Conservation (phyloP, 2,113 vertebrate genomes). For the Antechinus flavipes region DNA sequence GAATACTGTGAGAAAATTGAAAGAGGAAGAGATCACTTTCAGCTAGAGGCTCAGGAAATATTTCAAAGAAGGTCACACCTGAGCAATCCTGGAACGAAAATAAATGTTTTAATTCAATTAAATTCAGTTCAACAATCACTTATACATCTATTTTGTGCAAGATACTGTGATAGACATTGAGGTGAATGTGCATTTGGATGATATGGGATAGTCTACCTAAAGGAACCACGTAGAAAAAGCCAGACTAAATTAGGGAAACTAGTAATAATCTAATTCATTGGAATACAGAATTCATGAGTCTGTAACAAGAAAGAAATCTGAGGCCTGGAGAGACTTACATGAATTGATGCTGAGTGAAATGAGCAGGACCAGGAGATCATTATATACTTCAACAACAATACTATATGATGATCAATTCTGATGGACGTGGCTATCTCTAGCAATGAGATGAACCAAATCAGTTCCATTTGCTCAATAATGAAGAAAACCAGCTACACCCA, state of each 20-base stretch:
- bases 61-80: background rate
- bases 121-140: background rate
- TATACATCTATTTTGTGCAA: background rate
- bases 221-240: too few relatives aligned
- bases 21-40: background rate
- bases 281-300: background rate
- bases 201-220: background rate
- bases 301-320: background rate
- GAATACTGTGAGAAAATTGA: background rate
- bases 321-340: too few relatives aligned
- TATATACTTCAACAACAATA: too few relatives aligned
- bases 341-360: too few relatives aligned
- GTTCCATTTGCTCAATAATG: too few relatives aligned
- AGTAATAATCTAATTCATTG: background rate
- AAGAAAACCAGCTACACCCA: too few relatives aligned
- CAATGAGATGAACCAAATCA: too few relatives aligned
- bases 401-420: too few relatives aligned
- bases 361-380: too few relatives aligned
- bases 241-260: background rate
- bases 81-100: background rate
- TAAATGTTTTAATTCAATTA: background rate
- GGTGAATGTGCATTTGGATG: background rate
- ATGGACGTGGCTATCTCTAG: too few relatives aligned
- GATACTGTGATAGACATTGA: background rate
- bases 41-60: background rate